These are phyloP conservation scores for Limenitis camilla DNA, from an alignment of 2,888 invertebrate genomes.

Conservation along the genomic window DNA sequence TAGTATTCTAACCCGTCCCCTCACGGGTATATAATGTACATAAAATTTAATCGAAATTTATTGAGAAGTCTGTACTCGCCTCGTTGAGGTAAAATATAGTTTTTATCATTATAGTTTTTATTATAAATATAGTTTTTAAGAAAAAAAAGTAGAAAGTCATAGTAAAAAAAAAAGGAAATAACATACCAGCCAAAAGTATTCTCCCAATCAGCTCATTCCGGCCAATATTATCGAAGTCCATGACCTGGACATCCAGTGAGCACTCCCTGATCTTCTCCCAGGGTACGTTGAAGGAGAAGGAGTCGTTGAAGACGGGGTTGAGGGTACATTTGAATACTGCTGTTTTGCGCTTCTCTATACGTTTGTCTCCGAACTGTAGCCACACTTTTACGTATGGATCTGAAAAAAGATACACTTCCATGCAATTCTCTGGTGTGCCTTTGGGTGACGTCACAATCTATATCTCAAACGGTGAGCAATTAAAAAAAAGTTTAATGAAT, in stretches of 20 bases:
- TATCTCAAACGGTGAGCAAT: no score
- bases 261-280: conserved; percentile 98
- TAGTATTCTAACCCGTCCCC: no score
- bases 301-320: conserved; percentile 96
- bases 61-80: no score
- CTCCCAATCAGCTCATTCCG: conserved; percentile 93
- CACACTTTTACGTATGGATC: conserved; percentile 99
- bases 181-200: conserved; percentile 91
- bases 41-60: no score
- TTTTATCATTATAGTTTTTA: no score
- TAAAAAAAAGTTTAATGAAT: no score
- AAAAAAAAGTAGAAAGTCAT: neutral
- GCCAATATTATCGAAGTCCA: conserved; percentile 98
- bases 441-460: no score
- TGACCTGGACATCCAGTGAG: conserved; percentile 91
- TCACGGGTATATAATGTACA: no score
- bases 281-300: conserved; percentile 95
- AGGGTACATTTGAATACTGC: conserved; percentile 94
- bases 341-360: conserved; percentile 96
- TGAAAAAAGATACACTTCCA: no score
- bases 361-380: conserved; percentile 95
- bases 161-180: neutral
- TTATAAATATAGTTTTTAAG: no score
- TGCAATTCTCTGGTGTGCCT: no score
- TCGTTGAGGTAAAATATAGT: no score